A percentile compares a stretch with the other conserved stretches of the same genome.
phyloP scores from a whole-genome alignment of 1,140 invertebrate species.

The Homalodisca vitripennis region DNA sequence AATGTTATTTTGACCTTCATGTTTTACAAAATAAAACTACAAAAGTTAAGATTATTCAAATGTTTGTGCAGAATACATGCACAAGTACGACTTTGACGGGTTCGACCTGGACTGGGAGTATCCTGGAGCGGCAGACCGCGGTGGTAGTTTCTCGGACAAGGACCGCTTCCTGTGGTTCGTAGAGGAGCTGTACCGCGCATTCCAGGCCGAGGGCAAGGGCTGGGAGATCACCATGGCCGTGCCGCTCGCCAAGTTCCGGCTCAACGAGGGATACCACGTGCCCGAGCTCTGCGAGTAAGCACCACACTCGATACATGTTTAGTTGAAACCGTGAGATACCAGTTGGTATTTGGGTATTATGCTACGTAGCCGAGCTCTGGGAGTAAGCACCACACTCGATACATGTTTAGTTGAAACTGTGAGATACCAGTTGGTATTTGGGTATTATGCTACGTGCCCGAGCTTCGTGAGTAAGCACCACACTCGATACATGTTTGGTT shows the following conservation, averaged over 20 bases:
- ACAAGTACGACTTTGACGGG: slow-evolving; percentile 75
- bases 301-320: background rate
- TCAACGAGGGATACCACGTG: slow-evolving; percentile 86
- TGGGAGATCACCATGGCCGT: slow-evolving; percentile 89
- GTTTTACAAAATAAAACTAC: no score
- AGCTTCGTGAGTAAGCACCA: no score
- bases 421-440: background rate
- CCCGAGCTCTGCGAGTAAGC: slow-evolving; percentile 82
- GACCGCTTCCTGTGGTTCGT: slow-evolving; percentile 81
- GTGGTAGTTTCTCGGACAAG: slow-evolving; percentile 81
- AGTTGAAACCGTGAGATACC: no score
- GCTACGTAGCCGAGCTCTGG: no score
- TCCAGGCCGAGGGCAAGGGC: slow-evolving; percentile 67
- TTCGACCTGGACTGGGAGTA: slow-evolving; percentile 87
- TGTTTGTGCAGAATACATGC: slow-evolving; percentile 62
- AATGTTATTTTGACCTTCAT: no score
- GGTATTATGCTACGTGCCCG: background rate
- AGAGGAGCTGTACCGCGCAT: slow-evolving; percentile 75
- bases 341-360: no score
- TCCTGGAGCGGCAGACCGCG: slow-evolving; percentile 79
- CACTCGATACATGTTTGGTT: no score
- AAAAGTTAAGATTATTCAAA: no score
- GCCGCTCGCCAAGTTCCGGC: slow-evolving; percentile 77
- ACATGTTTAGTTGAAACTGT: no score
- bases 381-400: no score